phyloP scores from a whole-genome alignment of 2,797 vertebrate genomes.

The Hydrolagus colliei region DNA sequence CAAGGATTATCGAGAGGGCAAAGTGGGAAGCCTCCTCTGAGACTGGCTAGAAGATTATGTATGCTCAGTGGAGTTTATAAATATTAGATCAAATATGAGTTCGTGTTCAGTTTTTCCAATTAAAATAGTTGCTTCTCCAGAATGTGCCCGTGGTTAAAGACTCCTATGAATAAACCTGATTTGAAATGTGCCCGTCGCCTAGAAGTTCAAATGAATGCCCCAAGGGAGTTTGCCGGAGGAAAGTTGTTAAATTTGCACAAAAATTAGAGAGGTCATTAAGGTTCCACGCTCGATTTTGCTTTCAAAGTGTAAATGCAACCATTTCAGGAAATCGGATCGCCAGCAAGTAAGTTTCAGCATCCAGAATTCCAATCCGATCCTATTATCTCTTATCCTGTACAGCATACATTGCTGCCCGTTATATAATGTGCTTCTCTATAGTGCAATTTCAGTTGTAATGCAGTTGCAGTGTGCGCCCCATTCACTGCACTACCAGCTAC shows the following conservation, averaged over 20 bases:
- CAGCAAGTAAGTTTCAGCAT: neutral
- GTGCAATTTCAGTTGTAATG: no score
- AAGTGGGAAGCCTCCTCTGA: slow-evolving; percentile 8
- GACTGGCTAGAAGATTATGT: neutral
- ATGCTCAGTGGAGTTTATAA: slow-evolving; percentile 19
- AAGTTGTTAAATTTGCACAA: slow-evolving; percentile 11
- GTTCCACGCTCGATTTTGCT: neutral
- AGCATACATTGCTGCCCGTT: no score
- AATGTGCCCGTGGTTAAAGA: slow-evolving; percentile 13
- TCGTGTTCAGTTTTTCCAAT: slow-evolving; percentile 26
- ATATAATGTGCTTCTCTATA: no score
- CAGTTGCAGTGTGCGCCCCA: no score
- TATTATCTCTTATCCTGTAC: no score
- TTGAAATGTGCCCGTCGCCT: slow-evolving; percentile 33
- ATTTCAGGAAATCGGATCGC: neutral
- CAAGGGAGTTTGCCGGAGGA: neutral
- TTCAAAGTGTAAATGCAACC: neutral
- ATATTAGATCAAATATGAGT: slow-evolving; percentile 30
- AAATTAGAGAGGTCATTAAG: slow-evolving; percentile 1
- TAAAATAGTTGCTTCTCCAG: slow-evolving; percentile 3
- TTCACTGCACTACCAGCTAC: no score
- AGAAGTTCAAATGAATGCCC: slow-evolving; percentile 40
- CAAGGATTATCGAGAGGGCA: slow-evolving; percentile 12
- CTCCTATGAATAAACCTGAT: slow-evolving; percentile 2
- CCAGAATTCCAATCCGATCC: neutral